Conservation (phyloP, 2,888 invertebrate species). For the Ochropleura plecta region DNA sequence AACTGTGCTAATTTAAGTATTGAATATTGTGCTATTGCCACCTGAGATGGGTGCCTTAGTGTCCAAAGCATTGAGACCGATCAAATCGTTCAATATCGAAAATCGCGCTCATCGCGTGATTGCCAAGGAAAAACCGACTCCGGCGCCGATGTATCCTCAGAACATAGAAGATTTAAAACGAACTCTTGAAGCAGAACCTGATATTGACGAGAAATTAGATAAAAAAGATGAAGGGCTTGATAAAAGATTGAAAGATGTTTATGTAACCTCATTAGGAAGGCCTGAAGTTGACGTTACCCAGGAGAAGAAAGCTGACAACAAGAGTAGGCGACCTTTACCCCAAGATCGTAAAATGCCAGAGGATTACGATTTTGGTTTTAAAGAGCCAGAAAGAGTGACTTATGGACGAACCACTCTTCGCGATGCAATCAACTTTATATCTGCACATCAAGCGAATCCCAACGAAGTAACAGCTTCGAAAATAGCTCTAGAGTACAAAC, state of each 20-base stretch:
- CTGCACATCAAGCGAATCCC: slow-evolving; percentile 92
- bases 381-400: slow-evolving; percentile 91
- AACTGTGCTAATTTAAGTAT: slow-evolving; percentile 51
- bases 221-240: slow-evolving; percentile 92
- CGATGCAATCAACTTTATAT: slow-evolving; percentile 92
- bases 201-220: slow-evolving; percentile 91
- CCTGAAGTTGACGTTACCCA: slow-evolving; percentile 88
- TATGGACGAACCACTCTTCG: slow-evolving; percentile 92
- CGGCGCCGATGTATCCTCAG: slow-evolving; percentile 93
- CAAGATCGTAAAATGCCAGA: slow-evolving; percentile 85
- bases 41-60: slow-evolving; percentile 92
- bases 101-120: slow-evolving; percentile 94
- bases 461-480: slow-evolving; percentile 88
- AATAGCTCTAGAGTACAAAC: slow-evolving; percentile 93
- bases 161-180: slow-evolving; percentile 92
- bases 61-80: slow-evolving; percentile 90
- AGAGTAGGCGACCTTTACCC: slow-evolving; percentile 90
- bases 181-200: slow-evolving; percentile 91
- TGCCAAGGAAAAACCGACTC: slow-evolving; percentile 91
- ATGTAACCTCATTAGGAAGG: slow-evolving; percentile 92
- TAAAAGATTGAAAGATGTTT: slow-evolving; percentile 92
- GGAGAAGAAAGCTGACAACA: slow-evolving; percentile 77
- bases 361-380: slow-evolving; percentile 92
- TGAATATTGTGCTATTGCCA: slow-evolving; percentile 76
- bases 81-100: slow-evolving; percentile 93